Evolutionary conservation across 2,797 vertebrate species (phyloP).

Genomic region (Ctenochaetus hawaiiensis): DNA sequence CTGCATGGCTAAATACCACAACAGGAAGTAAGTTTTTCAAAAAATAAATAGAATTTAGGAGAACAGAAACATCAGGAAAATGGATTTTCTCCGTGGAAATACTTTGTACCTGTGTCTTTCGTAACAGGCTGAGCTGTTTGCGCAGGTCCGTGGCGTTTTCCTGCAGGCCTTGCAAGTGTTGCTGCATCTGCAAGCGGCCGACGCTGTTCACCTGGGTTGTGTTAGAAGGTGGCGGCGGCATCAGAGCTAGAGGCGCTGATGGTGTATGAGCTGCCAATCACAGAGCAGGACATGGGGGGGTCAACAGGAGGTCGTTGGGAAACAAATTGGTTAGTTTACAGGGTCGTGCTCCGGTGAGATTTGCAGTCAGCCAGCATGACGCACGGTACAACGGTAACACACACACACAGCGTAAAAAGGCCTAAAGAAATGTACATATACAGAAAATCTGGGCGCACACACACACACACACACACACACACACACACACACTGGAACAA

Average conservation of each 20-base stretch:
- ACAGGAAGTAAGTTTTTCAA: no score
- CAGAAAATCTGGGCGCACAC: conserved; percentile 28
- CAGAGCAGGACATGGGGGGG: conserved; percentile 65
- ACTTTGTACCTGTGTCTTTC: conserved; percentile 91
- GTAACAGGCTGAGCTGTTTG: conserved; percentile 93
- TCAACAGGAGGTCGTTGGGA: conserved; percentile 51
- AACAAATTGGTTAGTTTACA: conserved; percentile 58
- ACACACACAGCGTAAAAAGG: conserved; percentile 32
- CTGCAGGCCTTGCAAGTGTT: conserved; percentile 95
- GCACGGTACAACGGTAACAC: conserved; percentile 23
- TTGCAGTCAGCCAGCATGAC: conserved; percentile 43
- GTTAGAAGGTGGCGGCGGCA: conserved; percentile 89
- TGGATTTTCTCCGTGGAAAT: neutral
- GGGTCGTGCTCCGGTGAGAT: conserved; percentile 32
- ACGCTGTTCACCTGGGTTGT: conserved; percentile 86
- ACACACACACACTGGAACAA: conserved; percentile 40
- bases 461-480: conserved; percentile 23
- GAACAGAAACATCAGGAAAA: neutral
- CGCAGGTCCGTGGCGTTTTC: conserved; percentile 95
- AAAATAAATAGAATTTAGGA: no score
- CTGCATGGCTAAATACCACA: neutral
- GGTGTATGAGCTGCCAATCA: conserved; percentile 88
- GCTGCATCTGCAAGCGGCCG: conserved; percentile 93
- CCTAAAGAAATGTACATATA: conserved; percentile 53
- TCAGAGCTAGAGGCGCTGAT: conserved; percentile 89